Conservation (phyloP, 2,888 invertebrate species). For the Chaetogeoica ovagalla region DNA sequence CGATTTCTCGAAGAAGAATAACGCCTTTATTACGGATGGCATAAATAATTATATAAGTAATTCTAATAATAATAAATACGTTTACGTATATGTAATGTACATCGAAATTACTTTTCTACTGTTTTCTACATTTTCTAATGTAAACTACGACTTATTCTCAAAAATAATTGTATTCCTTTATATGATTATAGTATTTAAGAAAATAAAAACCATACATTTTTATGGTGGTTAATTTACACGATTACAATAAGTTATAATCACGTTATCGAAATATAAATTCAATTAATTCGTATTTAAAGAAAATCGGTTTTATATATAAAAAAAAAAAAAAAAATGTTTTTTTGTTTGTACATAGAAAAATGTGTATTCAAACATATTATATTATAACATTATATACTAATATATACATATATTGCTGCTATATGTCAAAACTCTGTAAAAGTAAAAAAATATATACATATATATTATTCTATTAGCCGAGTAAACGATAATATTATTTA, state of each 20-base stretch:
- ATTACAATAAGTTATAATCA: not conserved
- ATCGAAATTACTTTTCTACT: slow-evolving; percentile 30
- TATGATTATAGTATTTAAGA: not conserved
- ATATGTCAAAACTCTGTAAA: slow-evolving; percentile 40
- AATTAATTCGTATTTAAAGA: slow-evolving; percentile 14
- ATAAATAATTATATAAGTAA: not conserved
- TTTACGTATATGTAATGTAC: not conserved
- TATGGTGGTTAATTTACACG: slow-evolving; percentile 4
- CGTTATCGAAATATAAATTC: slow-evolving; percentile 5
- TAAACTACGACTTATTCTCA: slow-evolving; percentile 16
- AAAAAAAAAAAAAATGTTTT: not conserved
- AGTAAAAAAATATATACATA: slow-evolving; percentile 16
- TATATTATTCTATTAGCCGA: slow-evolving; percentile 13
- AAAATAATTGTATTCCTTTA: slow-evolving; percentile 8
- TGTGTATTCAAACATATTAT: not conserved
- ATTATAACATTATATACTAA: slow-evolving; percentile 5
- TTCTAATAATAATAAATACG: not conserved
- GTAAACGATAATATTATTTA: not conserved
- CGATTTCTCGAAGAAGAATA: not conserved
- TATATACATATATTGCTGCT: slow-evolving; percentile 16
- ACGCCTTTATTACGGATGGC: not conserved
- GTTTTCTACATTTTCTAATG: slow-evolving; percentile 35
- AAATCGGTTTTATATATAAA: slow-evolving; percentile 1
- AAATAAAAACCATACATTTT: not conserved
- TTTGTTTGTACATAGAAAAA: slow-evolving; percentile 4